These are phyloP conservation scores for Chelonus insularis DNA, from an alignment of 1,140 invertebrate species.

Conservation along the genomic window DNA sequence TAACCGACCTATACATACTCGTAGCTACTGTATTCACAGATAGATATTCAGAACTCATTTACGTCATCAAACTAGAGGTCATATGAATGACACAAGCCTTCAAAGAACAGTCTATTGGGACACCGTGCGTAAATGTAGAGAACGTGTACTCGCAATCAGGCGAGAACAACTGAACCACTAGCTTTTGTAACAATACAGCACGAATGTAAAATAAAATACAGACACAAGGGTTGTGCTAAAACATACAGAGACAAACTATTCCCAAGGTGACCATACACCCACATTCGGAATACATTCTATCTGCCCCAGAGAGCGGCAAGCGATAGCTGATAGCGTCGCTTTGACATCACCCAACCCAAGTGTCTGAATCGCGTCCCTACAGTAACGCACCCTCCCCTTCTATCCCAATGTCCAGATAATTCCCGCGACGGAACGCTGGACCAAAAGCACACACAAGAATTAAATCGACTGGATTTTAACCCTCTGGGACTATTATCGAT, in stretches of 20 bases:
- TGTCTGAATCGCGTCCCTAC: too few relatives aligned
- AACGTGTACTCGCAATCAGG: conserved; percentile 36
- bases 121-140: conserved; percentile 14
- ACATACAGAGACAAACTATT: conserved; percentile 29
- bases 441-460: background rate
- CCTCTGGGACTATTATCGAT: too few relatives aligned
- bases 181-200: background rate
- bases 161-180: conserved; percentile 26
- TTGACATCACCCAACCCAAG: conserved; percentile 36
- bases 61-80: too few relatives aligned
- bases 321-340: conserved; percentile 45
- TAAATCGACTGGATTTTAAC: too few relatives aligned
- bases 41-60: too few relatives aligned
- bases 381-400: conserved; percentile 22
- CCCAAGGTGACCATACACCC: conserved; percentile 40
- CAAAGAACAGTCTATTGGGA: conserved; percentile 6
- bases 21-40: too few relatives aligned
- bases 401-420: conserved; percentile 44
- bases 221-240: background rate
- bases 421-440: conserved; percentile 44
- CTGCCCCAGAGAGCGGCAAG: conserved; percentile 34
- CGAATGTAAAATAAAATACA: background rate
- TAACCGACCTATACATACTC: background rate
- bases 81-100: background rate
- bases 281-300: conserved; percentile 41